A percentile compares a stretch with the other conserved stretches of the same genome.
phyloP scores from a whole-genome alignment of 1,140 invertebrate genomes.

The Nymphalis io region DNA sequence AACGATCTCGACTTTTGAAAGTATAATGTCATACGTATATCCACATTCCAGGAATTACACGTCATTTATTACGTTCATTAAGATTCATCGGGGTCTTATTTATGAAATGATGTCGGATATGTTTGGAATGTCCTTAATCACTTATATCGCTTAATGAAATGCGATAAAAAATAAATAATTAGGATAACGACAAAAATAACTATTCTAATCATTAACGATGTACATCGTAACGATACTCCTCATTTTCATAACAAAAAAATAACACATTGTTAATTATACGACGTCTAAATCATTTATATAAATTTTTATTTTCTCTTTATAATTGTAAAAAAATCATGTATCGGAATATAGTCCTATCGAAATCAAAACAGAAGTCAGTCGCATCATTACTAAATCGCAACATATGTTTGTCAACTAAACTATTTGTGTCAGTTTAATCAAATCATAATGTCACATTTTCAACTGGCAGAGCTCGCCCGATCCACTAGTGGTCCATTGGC shows the following conservation, averaged over 20 bases:
- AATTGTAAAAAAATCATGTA: not conserved
- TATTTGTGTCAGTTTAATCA: conserved; percentile 43
- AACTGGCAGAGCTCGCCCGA: conserved; percentile 41
- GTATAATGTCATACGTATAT: conserved; percentile 53
- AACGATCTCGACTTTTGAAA: conserved; percentile 53
- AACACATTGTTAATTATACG: not conserved
- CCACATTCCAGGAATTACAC: conserved; percentile 63
- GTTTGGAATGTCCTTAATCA: conserved; percentile 60
- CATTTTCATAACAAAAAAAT: not conserved
- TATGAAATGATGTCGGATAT: conserved; percentile 53
- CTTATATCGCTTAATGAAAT: conserved; percentile 33
- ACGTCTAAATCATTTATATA: not conserved
- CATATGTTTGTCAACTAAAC: conserved; percentile 34
- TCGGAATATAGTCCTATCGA: not conserved
- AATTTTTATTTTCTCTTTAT: not conserved
- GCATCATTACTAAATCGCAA: conserved; percentile 25
- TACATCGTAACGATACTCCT: not conserved
- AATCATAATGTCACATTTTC: conserved; percentile 46
- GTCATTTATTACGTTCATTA: conserved; percentile 64
- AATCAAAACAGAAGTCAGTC: not conserved
- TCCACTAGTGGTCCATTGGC: conserved; percentile 57
- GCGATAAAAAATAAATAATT: conserved; percentile 36
- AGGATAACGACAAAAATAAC: conserved; percentile 6
- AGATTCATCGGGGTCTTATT: conserved; percentile 57
- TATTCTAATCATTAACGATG: conserved; percentile 2